Conservation (phyloP, 2,113 vertebrate species). For the Muntiacus muntjak region DNA sequence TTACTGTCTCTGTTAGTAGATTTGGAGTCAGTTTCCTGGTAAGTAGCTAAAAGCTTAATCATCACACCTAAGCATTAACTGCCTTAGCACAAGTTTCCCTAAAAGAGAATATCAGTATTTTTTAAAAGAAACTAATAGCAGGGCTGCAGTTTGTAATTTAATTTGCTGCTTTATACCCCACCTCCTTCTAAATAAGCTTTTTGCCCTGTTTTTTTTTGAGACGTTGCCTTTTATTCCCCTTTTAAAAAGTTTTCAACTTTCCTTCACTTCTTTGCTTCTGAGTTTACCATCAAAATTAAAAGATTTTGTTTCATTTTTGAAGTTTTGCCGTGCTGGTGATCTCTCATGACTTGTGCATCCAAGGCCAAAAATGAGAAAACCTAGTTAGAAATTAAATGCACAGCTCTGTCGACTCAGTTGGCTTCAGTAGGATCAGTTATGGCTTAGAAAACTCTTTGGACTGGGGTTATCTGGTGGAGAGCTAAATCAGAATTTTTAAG, state of each 20-base stretch:
- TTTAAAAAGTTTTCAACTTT: not conserved
- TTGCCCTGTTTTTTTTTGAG: not conserved
- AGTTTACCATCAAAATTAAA: slow-evolving; percentile 1
- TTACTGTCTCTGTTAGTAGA: slow-evolving; percentile 77
- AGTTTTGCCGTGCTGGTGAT: not conserved
- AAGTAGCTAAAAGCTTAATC: slow-evolving; percentile 61
- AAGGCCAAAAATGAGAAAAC: slow-evolving; percentile 25
- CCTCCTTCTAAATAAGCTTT: not conserved
- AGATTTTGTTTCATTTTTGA: slow-evolving; percentile 15
- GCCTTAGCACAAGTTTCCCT: not conserved
- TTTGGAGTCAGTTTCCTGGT: slow-evolving; percentile 66
- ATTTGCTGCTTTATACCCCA: not conserved
- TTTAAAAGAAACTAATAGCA: not conserved
- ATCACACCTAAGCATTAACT: not conserved
- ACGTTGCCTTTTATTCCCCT: not conserved
- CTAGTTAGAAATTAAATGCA: not conserved
- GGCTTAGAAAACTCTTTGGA: not conserved
- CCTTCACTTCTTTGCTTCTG: not conserved
- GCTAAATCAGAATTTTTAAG: not conserved
- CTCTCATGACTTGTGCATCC: slow-evolving; percentile 26
- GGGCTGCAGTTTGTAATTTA: not conserved
- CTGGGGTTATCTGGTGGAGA: not conserved
- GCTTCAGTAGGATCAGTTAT: not conserved
- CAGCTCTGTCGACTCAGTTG: not conserved
- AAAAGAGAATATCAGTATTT: not conserved